phyloP scores from a whole-genome alignment of 2,113 vertebrate species.

The Zosterops pallidus region DNA sequence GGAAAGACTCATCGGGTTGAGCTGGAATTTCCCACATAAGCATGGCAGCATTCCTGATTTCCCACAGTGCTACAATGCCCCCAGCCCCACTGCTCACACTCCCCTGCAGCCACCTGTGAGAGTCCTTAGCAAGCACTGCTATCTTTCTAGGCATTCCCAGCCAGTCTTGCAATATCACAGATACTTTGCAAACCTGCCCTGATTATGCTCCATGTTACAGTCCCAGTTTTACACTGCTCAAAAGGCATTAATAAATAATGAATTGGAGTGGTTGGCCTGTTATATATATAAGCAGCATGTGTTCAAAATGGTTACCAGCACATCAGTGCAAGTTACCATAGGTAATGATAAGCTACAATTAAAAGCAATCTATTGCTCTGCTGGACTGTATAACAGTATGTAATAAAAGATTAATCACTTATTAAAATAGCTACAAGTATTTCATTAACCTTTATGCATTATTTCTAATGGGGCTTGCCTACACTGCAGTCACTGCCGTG shows the following conservation, averaged over 20 bases:
- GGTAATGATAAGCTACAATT: constrained; percentile 49
- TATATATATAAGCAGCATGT: constrained; percentile 23
- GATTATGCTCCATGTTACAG: not conserved
- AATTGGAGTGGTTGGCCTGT: not conserved
- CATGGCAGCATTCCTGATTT: not conserved
- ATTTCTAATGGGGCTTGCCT: constrained; percentile 33
- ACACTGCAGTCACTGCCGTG: not conserved
- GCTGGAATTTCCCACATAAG: not conserved
- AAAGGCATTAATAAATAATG: constrained; percentile 41
- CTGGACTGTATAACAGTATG: constrained; percentile 31
- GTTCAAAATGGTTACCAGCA: constrained; percentile 14
- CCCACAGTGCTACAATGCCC: not conserved
- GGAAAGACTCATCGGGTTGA: rapidly evolving
- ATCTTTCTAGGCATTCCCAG: not conserved
- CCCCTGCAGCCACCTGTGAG: not conserved
- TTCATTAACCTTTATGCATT: constrained; percentile 64
- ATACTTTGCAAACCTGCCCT: not conserved
- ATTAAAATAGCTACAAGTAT: constrained; percentile 57
- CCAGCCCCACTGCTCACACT: not conserved
- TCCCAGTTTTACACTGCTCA: not conserved
- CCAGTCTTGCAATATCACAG: not conserved
- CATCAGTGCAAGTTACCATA: not conserved
- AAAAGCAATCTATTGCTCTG: constrained; percentile 60
- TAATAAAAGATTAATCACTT: constrained; percentile 60
- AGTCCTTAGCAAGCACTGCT: not conserved